Conservation (phyloP, 1,140 invertebrate species). For the Drosophila pectinifera region DNA sequence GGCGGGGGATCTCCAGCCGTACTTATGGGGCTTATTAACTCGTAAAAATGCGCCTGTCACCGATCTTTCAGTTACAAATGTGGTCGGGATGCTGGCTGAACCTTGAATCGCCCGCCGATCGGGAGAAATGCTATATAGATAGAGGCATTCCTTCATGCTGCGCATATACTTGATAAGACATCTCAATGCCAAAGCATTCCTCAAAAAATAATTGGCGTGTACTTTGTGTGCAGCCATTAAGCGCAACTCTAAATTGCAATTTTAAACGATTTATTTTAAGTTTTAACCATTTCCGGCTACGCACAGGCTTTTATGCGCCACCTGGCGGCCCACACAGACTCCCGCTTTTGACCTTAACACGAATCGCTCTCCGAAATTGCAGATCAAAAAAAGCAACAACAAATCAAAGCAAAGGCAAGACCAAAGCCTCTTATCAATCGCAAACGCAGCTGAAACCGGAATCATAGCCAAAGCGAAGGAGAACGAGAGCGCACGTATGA, state of each 20-base stretch:
- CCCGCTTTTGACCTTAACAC: conserved; percentile 36
- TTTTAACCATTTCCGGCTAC: conserved; percentile 49
- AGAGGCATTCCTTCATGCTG: not conserved
- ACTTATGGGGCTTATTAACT: conserved; percentile 69
- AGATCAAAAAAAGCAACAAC: conserved; percentile 18
- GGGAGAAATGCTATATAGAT: conserved; percentile 21
- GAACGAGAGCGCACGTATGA: conserved; percentile 11
- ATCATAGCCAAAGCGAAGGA: conserved; percentile 48
- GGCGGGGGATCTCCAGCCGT: conserved; percentile 34
- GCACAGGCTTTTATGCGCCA: conserved; percentile 23
- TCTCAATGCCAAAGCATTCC: conserved; percentile 8
- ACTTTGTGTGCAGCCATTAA: conserved; percentile 19
- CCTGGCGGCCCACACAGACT: conserved; percentile 3
- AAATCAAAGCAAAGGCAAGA: conserved; percentile 21
- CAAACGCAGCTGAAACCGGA: conserved; percentile 70
- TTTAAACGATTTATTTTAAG: conserved; percentile 27
- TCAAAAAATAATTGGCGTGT: conserved; percentile 5
- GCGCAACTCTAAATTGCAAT: conserved; percentile 20
- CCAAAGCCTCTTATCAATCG: conserved; percentile 49
- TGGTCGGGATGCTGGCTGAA: conserved; percentile 40
- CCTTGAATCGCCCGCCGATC: conserved; percentile 39
- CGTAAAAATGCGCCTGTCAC: conserved; percentile 64
- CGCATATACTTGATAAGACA: too few species aligned
- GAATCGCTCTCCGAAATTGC: conserved; percentile 22
- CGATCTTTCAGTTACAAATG: conserved; percentile 51